phyloP scores from a whole-genome alignment of 1,140 invertebrate genomes.

The Sweltsa coloradensis region DNA sequence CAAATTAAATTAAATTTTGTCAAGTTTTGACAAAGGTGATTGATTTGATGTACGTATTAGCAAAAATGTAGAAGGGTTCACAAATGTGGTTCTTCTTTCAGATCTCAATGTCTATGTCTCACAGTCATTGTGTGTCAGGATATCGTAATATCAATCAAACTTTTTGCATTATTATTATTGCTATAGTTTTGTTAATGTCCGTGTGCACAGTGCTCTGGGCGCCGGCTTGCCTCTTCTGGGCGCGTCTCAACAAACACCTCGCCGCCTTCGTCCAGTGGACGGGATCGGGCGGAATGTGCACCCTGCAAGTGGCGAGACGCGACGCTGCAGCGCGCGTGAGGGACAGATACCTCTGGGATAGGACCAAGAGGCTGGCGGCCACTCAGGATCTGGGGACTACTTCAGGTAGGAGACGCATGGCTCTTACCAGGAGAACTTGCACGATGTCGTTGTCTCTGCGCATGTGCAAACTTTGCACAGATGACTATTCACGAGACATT shows the following conservation, averaged over 20 bases:
- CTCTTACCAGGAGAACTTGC: neutral
- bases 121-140: too few relatives aligned
- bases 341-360: conserved; percentile 35
- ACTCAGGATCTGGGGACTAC: conserved; percentile 39
- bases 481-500: too few relatives aligned
- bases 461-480: too few relatives aligned
- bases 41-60: too few relatives aligned
- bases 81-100: too few relatives aligned
- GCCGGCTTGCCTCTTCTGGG: conserved; percentile 52
- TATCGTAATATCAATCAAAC: too few relatives aligned
- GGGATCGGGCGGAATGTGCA: conserved; percentile 38
- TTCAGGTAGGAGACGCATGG: conserved; percentile 31
- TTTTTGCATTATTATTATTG: too few relatives aligned
- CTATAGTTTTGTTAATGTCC: conserved; percentile 14
- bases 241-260: conserved; percentile 46
- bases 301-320: conserved; percentile 49
- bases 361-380: conserved; percentile 30
- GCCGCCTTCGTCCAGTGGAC: conserved; percentile 50
- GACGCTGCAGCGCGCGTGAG: conserved; percentile 37
- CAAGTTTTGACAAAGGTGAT: too few relatives aligned
- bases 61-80: too few relatives aligned
- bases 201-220: conserved; percentile 50
- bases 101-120: too few relatives aligned
- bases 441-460: too few relatives aligned
- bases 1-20: too few relatives aligned